Percentiles rank a stretch among this genome's conserved stretches.
phyloP scores from a whole-genome alignment of 1,140 invertebrate species.

The Lerema accius region DNA sequence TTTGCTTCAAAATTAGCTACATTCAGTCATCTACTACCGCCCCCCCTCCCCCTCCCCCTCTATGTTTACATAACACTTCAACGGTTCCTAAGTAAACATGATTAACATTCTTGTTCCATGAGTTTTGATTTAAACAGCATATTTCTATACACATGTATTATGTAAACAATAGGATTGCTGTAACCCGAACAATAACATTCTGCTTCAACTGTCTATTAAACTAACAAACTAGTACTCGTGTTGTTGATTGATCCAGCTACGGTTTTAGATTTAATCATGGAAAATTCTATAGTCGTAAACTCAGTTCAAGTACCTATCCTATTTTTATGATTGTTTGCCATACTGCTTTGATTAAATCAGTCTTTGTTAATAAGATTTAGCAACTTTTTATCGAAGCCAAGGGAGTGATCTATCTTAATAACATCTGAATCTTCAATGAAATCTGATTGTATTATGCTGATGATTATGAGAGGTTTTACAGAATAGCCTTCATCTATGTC shows the following conservation, averaged over 20 bases:
- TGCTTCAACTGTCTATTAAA: neutral
- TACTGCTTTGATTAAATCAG: neutral
- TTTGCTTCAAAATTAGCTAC: too few species aligned
- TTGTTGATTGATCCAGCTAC: neutral
- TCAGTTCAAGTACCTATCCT: neutral
- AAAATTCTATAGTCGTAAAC: neutral
- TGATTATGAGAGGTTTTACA: conserved; percentile 15
- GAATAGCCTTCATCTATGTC: conserved; percentile 17
- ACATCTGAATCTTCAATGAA: conserved; percentile 19
- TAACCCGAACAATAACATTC: neutral
- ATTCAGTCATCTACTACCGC: too few species aligned
- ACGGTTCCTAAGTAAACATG: too few species aligned
- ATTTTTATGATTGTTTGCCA: neutral
- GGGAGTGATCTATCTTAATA: conserved; percentile 22
- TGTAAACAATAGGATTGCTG: neutral
- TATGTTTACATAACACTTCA: too few species aligned
- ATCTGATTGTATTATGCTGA: conserved; percentile 25
- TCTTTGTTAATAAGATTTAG: neutral
- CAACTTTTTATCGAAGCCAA: neutral
- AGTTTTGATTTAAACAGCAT: too few species aligned
- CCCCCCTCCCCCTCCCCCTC: too few species aligned
- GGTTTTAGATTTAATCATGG: neutral
- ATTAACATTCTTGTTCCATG: too few species aligned
- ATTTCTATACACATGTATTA: too few species aligned
- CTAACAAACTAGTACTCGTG: neutral